A percentile compares a stretch with the other conserved stretches of the same genome.
phyloP scores from a whole-genome alignment of 2,888 invertebrate species.

The Harpagoxenus sublaevis region DNA sequence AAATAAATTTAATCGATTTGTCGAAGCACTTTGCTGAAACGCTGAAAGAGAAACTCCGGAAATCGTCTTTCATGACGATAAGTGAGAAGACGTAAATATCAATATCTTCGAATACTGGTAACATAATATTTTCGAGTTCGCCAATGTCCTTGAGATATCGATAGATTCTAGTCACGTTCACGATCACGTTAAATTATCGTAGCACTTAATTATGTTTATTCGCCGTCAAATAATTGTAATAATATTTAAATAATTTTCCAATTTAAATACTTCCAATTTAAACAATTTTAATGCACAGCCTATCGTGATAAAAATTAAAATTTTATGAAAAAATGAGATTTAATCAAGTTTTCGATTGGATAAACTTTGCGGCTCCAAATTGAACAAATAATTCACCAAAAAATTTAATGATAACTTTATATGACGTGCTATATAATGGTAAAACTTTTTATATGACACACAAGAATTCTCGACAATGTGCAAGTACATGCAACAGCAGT shows the following conservation, averaged over 20 bases:
- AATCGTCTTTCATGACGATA: not conserved
- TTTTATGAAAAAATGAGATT: not conserved
- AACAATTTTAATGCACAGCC: not conserved
- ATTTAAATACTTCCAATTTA: no score
- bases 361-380: not conserved
- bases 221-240: not conserved
- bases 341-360: not conserved
- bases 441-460: not conserved
- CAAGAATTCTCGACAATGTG: not conserved
- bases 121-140: slow-evolving; percentile 5
- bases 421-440: not conserved
- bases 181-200: not conserved
- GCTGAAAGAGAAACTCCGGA: not conserved
- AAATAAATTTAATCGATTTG: not conserved
- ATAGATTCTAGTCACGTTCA: not conserved
- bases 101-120: not conserved
- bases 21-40: not conserved
- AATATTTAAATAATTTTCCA: not conserved
- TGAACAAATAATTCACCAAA: slow-evolving; percentile 1
- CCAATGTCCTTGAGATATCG: slow-evolving; percentile 12
- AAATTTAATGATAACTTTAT: not conserved
- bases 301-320: not conserved
- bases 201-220: not conserved
- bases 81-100: not conserved
- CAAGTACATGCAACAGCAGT: not conserved